These are phyloP conservation scores for Cyclophora punctaria DNA, from an alignment of 2,888 invertebrate genomes.

Conservation along the genomic window DNA sequence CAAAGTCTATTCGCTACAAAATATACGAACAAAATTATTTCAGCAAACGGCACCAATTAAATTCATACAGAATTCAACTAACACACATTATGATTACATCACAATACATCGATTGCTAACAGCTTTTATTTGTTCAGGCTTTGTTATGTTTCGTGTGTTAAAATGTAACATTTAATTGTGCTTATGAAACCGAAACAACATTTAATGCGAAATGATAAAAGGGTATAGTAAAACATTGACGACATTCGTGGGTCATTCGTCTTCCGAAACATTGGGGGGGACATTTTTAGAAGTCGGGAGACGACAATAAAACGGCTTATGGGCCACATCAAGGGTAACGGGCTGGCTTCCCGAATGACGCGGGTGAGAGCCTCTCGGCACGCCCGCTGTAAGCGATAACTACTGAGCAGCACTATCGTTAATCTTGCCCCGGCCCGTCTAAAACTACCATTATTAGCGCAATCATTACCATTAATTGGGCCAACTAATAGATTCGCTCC, in stretches of 20 bases:
- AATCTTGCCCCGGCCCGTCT: constrained; percentile 42
- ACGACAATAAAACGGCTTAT: constrained; percentile 47
- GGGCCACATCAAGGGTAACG: constrained; percentile 48
- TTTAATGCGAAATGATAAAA: constrained; percentile 5
- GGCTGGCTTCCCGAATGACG: constrained; percentile 43
- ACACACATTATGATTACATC: constrained; percentile 12
- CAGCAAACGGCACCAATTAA: neutral
- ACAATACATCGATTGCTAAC: constrained; percentile 14
- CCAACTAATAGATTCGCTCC: constrained; percentile 27
- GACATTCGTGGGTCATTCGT: constrained; percentile 13
- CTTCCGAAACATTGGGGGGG: constrained; percentile 19
- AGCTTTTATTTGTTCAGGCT: constrained; percentile 17
- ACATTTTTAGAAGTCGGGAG: constrained; percentile 33
- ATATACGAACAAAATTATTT: neutral
- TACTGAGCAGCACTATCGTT: constrained; percentile 39
- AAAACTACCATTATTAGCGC: constrained; percentile 38
- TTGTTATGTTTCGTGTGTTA: constrained; percentile 13
- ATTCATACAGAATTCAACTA: constrained; percentile 1
- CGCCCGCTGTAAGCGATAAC: constrained; percentile 44
- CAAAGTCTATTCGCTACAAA: no score
- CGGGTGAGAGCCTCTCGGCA: constrained; percentile 39
- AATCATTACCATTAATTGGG: constrained; percentile 31
- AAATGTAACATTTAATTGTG: constrained; percentile 8
- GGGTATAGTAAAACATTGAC: constrained; percentile 17
- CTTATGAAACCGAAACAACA: constrained; percentile 8